These are phyloP conservation scores for Volucella zonaria DNA, from an alignment of 2,888 invertebrate species.

Conservation along the genomic window DNA sequence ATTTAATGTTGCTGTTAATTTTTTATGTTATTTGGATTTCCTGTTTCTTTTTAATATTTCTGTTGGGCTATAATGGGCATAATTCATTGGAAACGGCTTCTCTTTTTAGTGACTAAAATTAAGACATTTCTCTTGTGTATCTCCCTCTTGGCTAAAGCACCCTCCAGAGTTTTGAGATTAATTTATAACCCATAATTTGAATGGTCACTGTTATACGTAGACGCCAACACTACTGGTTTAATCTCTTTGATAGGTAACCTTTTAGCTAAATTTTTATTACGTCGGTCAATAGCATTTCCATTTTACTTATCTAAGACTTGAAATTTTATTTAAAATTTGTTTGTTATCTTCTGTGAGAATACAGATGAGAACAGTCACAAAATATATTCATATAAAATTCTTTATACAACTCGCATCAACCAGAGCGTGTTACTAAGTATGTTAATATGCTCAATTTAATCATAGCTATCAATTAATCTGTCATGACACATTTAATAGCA, in stretches of 20 bases:
- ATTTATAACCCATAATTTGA: slow-evolving; percentile 24
- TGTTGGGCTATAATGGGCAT: neutral
- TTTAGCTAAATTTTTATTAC: slow-evolving; percentile 31
- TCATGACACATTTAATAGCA: neutral
- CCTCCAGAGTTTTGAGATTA: slow-evolving; percentile 2
- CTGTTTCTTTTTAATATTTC: too few relatives aligned
- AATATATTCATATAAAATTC: too few relatives aligned
- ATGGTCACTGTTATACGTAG: slow-evolving; percentile 29
- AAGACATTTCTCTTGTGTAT: slow-evolving; percentile 4
- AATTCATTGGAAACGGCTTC: slow-evolving; percentile 5
- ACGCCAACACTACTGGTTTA: slow-evolving; percentile 31
- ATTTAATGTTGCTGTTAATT: neutral
- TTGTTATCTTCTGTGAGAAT: neutral
- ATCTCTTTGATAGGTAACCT: neutral
- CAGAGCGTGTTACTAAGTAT: neutral
- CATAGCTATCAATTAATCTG: slow-evolving; percentile 33
- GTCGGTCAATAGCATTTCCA: slow-evolving; percentile 4
- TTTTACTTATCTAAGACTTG: slow-evolving; percentile 22
- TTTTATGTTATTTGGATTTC: too few relatives aligned
- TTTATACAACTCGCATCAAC: neutral
- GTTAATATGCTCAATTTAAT: slow-evolving; percentile 22
- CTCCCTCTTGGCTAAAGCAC: neutral
- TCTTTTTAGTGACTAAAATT: neutral
- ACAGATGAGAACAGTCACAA: too few relatives aligned
- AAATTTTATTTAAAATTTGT: slow-evolving; percentile 13